Evolutionary conservation across 2,888 invertebrate genomes (phyloP).

Genomic region (Drosophila mayaguana): DNA sequence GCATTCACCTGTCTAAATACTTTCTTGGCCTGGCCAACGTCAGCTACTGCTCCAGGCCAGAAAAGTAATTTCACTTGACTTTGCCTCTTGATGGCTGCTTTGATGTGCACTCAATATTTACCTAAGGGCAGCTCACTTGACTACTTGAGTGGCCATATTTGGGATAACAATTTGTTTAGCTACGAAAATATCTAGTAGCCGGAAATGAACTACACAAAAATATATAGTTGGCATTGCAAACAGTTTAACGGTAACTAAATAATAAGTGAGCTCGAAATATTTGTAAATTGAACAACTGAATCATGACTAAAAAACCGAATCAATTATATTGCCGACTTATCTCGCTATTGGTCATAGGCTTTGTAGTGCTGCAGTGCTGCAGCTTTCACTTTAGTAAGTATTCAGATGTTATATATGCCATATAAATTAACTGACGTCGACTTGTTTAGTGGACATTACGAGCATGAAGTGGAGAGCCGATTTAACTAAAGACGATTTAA

Average conservation of each 20-base stretch:
- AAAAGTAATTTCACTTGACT: conserved; percentile 46
- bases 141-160: conserved; percentile 8
- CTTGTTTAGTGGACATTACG: not conserved
- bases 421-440: not conserved
- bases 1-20: conserved; percentile 19
- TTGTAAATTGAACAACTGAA: not conserved
- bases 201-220: not conserved
- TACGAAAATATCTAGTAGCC: not conserved
- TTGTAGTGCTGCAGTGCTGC: not conserved
- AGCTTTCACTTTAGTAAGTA: not conserved
- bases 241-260: not conserved
- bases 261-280: not conserved
- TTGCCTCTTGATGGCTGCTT: conserved; percentile 16
- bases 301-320: not conserved
- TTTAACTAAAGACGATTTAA: not conserved
- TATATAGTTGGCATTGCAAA: not conserved
- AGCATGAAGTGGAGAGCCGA: rapidly evolving
- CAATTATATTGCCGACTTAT: not conserved
- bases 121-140: conserved; percentile 9
- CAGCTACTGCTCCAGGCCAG: conserved; percentile 27
- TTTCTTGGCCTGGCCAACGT: conserved; percentile 5
- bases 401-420: not conserved
- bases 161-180: conserved; percentile 1
- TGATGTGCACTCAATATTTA: conserved; percentile 30
- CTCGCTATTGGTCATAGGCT: not conserved